Evolutionary conservation across 23 tunicate genomes (phyloP).

Genomic region (Phallusia fumigata): DNA sequence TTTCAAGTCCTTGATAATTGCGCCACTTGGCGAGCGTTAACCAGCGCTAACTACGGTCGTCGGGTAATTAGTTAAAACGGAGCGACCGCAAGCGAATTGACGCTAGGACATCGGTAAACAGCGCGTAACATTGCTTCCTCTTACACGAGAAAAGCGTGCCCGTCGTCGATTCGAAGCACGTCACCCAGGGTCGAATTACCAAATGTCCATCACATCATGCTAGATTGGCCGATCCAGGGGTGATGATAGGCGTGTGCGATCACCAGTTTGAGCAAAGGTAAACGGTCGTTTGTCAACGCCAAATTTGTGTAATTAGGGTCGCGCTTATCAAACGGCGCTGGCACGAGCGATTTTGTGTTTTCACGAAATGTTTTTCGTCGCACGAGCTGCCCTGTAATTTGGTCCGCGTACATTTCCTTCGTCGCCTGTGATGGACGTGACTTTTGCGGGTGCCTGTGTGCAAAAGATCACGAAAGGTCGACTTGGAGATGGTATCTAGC

Average conservation of each 20-base stretch:
- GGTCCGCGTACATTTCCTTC: background rate
- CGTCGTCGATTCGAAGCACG: background rate
- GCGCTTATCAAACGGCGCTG: background rate
- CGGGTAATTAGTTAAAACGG: conserved; percentile 3
- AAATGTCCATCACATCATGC: conserved; percentile 4
- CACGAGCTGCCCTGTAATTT: background rate
- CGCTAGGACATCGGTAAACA: background rate
- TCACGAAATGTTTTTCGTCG: conserved; percentile 2
- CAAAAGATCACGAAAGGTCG: no score
- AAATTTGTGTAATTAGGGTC: background rate
- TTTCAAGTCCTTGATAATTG: background rate
- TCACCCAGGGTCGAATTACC: background rate
- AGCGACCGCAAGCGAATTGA: background rate
- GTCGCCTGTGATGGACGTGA: background rate
- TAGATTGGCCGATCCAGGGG: no score
- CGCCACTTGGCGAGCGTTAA: background rate
- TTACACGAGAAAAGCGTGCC: conserved; percentile 13
- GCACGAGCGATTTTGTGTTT: background rate
- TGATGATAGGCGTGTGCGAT: background rate
- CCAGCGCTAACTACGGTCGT: background rate
- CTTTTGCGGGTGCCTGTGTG: no score
- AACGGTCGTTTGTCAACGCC: conserved; percentile 9
- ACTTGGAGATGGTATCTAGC: no score
- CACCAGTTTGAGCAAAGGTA: background rate
- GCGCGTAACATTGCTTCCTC: background rate